These are phyloP conservation scores for Rhagologus leucostigma DNA, from an alignment of 2,113 vertebrate genomes.

Conservation along the genomic window DNA sequence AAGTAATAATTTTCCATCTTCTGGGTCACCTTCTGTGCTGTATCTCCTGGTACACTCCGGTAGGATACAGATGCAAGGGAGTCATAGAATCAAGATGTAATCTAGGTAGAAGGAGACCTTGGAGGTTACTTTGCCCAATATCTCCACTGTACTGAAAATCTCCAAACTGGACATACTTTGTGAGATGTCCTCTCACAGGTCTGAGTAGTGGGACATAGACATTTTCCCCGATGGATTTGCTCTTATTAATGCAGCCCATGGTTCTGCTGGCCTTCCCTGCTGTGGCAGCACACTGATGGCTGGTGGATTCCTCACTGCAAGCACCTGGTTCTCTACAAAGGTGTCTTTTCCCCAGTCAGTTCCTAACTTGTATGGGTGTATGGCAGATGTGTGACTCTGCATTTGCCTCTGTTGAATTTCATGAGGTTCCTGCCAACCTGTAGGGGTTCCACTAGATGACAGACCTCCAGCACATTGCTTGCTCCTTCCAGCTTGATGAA, in stretches of 20 bases:
- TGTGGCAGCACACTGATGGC: background rate
- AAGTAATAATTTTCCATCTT: background rate
- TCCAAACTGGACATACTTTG: background rate
- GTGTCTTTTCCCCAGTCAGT: background rate
- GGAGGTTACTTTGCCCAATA: background rate
- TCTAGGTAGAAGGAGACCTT: background rate
- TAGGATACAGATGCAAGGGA: background rate
- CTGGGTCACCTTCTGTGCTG: background rate
- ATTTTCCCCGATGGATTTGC: background rate
- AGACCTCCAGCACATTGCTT: background rate
- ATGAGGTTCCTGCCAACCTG: background rate
- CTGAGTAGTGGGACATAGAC: background rate
- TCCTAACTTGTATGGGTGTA: rapidly evolving
- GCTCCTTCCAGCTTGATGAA: background rate
- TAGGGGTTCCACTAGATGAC: no score
- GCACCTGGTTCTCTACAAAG: background rate
- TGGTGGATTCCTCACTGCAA: background rate
- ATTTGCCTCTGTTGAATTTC: background rate
- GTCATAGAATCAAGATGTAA: background rate
- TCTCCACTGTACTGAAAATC: background rate
- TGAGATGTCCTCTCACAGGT: background rate
- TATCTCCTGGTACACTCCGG: background rate
- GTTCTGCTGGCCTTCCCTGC: background rate
- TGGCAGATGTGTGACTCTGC: no score
- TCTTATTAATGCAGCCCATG: background rate